Percentiles rank a stretch among this genome's conserved stretches.
Evolutionary conservation across 2,797 vertebrate species (phyloP).

Genomic region (Sciurus vulgaris): DNA sequence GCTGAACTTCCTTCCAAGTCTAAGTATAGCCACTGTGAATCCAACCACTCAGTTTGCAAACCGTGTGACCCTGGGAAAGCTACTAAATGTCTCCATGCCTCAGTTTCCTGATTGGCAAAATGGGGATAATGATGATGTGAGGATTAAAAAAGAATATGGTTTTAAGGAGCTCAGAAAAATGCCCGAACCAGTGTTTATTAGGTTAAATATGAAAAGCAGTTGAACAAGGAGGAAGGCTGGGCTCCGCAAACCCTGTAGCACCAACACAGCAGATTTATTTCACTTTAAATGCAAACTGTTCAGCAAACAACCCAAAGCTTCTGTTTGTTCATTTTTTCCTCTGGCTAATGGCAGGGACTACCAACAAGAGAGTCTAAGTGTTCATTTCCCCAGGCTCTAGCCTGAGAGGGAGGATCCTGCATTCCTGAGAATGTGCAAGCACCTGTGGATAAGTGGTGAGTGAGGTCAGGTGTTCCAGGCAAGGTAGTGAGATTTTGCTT

Average conservation of each 20-base stretch:
- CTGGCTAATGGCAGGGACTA: not conserved
- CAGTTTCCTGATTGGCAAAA: not conserved
- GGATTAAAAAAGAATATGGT: not conserved
- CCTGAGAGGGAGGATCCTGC: too few species aligned
- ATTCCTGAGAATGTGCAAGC: not conserved
- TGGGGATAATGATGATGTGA: not conserved
- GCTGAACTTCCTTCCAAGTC: not conserved
- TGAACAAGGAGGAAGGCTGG: not conserved
- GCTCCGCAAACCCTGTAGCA: not conserved
- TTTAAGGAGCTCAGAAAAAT: not conserved
- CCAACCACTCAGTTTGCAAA: not conserved
- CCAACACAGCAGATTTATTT: not conserved
- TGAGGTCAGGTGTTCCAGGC: not conserved
- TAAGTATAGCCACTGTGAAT: not conserved
- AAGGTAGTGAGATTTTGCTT: not conserved
- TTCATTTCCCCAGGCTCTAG: not conserved
- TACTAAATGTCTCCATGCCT: not conserved
- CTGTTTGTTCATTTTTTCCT: not conserved
- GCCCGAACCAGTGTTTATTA: not conserved
- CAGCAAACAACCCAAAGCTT: not conserved
- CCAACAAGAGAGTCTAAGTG: not conserved
- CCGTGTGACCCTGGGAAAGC: not conserved
- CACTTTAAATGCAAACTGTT: not conserved
- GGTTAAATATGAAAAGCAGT: not conserved
- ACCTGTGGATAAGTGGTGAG: not conserved